Base-by-base conservation (phyloP, 1,140 invertebrate genomes). In the Caenorhabditis inopinata region DNA sequence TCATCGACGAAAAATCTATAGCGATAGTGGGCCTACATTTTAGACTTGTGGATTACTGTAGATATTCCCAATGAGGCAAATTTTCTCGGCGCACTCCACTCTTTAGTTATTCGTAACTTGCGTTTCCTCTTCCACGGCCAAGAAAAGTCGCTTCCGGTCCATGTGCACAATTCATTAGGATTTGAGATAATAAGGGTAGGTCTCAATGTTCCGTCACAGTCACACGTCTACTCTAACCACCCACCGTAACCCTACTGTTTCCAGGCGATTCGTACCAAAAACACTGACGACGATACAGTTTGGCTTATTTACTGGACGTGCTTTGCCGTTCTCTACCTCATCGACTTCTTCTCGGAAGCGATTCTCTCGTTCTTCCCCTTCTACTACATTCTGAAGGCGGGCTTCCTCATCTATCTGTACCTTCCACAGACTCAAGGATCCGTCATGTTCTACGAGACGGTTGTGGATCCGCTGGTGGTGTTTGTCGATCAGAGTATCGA, bases 261-360 rank as follows among this genome's bases (percentile, higher is more conserved):
- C 6, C 47, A 75, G 74, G 74, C 74, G 2, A 75, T 75, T 32
- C 74, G 74, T 16, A 32, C 74, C 0, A 32, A 29, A 7, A 45
- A 27, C 4, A 48, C 42, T 7, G 45, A 47, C 25, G 74, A 75
- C 74, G 74, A 75, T 18, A 75, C 74, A 0, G 45, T 48, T 0
- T 75, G 74, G 74, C 74, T 75, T 16, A 75, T 75, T 45, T 75
- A 75, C 74, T 75, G 74, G 74, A 75, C 74, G 18, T 47, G 45
- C 21, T 75, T 75, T 18, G 58, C 58, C 29, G 58, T 68, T 0
- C 58, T 68, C 1, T 68, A 68, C n/a, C 58, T 68, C 29, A 7
- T 47, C 7, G 74, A 75, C 21, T 75, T 75, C 11, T 42, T 75
- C 74, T 48, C 47, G 45, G 74, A 75, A 23, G 25, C 32, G 16